phyloP scores from a whole-genome alignment of 2,113 vertebrate genomes.

The Lycocorax pyrrhopterus region DNA sequence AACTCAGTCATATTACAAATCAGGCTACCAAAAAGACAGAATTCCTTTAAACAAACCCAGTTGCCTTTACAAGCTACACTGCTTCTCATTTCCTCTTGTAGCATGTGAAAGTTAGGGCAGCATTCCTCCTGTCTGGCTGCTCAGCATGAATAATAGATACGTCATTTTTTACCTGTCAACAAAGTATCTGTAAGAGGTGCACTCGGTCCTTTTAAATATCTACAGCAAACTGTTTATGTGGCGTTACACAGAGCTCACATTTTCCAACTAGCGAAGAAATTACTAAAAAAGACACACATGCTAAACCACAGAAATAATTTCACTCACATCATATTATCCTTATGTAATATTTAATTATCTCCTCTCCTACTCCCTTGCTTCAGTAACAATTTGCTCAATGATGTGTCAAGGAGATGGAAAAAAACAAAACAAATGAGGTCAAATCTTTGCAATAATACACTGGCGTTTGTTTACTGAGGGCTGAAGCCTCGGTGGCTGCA shows the following conservation, averaged over 20 bases:
- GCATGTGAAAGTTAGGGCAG: conserved; percentile 31
- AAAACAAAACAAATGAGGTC: conserved; percentile 2
- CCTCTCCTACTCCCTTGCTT: neutral
- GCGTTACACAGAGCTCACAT: neutral
- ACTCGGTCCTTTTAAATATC: conserved; percentile 36
- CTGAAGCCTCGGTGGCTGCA: neutral
- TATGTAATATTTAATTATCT: conserved; percentile 43
- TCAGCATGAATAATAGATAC: conserved; percentile 67
- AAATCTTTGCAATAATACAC: neutral
- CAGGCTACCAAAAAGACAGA: neutral
- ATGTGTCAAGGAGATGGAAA: neutral
- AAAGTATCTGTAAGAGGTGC: conserved; percentile 50
- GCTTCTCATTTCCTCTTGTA: neutral
- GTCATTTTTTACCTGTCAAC: conserved; percentile 69
- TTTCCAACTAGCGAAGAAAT: conserved; percentile 20
- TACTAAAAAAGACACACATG: neutral
- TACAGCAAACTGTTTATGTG: conserved; percentile 38
- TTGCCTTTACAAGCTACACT: neutral
- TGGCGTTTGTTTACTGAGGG: conserved; percentile 15
- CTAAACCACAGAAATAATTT: neutral
- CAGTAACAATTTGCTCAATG: conserved; percentile 28
- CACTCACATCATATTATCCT: conserved; percentile 17
- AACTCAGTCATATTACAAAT: neutral
- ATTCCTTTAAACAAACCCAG: neutral
- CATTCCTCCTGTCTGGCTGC: conserved; percentile 26